A percentile compares a stretch with the other conserved stretches of the same genome.
Evolutionary conservation across 2,797 vertebrate genomes (phyloP).

Genomic region (Hyperoplus lanceolatus): DNA sequence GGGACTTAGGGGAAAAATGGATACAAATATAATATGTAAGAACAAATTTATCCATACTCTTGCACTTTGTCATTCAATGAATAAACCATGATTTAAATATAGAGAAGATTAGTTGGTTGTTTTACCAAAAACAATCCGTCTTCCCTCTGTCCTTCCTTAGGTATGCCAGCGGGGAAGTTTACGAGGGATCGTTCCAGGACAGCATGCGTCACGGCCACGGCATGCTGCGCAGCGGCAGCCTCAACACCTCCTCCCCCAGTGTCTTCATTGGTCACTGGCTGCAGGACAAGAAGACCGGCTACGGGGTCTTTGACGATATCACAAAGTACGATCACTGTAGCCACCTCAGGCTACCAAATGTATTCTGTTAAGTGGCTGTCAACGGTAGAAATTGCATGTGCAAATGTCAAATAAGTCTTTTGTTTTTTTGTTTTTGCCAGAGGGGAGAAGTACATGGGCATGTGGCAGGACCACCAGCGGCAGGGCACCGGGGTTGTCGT

Average conservation of each 20-base stretch:
- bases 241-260: slow-evolving; percentile 95
- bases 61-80: too few species aligned
- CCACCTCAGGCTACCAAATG: too few species aligned
- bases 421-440: slow-evolving; percentile 71
- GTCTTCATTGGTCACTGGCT: slow-evolving; percentile 99
- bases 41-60: too few species aligned
- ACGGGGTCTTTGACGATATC: slow-evolving; percentile 98
- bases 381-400: background rate
- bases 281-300: slow-evolving; percentile 95
- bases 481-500: slow-evolving; percentile 96
- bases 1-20: too few species aligned
- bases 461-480: slow-evolving; percentile 95
- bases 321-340: slow-evolving; percentile 87
- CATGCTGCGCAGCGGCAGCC: slow-evolving; percentile 93
- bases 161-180: slow-evolving; percentile 95
- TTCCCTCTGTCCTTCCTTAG: slow-evolving; percentile 70
- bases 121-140: background rate
- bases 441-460: slow-evolving; percentile 98
- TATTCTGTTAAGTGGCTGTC: too few species aligned
- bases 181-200: slow-evolving; percentile 95
- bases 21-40: too few species aligned
- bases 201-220: slow-evolving; percentile 96
- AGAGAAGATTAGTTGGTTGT: too few species aligned
- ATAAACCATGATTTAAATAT: too few species aligned
- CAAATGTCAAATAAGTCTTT: too few species aligned